Base-by-base conservation (phyloP, 1,140 invertebrate species). In the Ceratina japonica region DNA sequence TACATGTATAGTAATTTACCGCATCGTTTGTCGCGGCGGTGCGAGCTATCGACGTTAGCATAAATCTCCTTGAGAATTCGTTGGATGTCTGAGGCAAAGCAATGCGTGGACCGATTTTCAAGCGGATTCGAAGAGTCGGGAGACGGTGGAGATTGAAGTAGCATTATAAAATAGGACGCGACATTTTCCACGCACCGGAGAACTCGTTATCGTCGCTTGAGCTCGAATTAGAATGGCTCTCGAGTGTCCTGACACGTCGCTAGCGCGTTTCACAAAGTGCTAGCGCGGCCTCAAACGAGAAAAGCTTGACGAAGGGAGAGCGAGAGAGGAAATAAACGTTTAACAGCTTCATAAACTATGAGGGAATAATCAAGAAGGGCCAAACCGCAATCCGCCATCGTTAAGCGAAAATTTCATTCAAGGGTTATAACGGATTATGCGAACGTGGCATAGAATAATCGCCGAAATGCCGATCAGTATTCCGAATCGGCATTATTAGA, bases 371-470 rank as follows among this genome's bases (percentile, higher is more conserved):
- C 66, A 56, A 59, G 75, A 63, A 70, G 70, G 66, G 13, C 2
- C 59, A 54, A 18, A 22, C 13, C 20, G 44, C 37, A 37, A 31
- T 51, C 31, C n/a, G 8, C 3, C 15, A 24, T 15, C 22, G 27
- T 8, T 27, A 62, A 69, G 27, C 37, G 61, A 65, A 80, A 81
- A 83, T 88, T 85, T 56, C 31, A 59, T 73, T 75, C 73, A 83
- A 87, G 83, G 84, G 81, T 54, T 73, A n/a, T n/a, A 69, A 70
- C 73, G 78, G 86, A 87, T 87, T 89, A 87, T 80, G 87, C 86
- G 27, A 79, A 83, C 80, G 80, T 79, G 79, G 51, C 22, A 73
- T 82, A 77, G 20, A 22, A 44, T 81, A 82, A 86, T 86, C 81
- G 82, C 31, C 56, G 79, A 79, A 69, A 86, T 86, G 76, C 0